Percentiles rank a stretch among this genome's conserved stretches.
Conservation (phyloP, 2,797 vertebrate species). For the Alca torda region DNA sequence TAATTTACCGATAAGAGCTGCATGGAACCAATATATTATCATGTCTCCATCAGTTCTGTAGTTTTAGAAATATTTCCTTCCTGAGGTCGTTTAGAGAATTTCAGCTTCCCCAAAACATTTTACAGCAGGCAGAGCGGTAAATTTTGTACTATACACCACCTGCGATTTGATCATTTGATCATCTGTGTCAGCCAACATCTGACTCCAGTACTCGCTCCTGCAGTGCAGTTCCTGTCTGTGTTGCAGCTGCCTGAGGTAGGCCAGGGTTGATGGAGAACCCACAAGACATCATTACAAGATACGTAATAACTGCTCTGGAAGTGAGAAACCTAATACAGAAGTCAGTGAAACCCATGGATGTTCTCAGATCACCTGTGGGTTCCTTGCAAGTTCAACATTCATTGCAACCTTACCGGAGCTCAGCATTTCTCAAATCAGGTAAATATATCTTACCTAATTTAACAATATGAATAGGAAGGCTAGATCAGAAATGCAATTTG, state of each 20-base stretch:
- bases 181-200: background rate
- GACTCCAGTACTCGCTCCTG: background rate
- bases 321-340: background rate
- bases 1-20: background rate
- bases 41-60: background rate
- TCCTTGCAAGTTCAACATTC: background rate
- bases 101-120: background rate
- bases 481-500: background rate
- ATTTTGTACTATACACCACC: background rate
- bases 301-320: background rate
- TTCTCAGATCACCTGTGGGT: background rate
- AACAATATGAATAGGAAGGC: background rate
- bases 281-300: background rate
- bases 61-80: constrained; percentile 10
- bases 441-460: background rate
- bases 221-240: background rate
- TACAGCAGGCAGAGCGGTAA: background rate
- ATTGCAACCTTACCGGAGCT: background rate
- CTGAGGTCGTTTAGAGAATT: background rate
- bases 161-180: background rate
- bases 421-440: background rate
- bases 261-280: background rate
- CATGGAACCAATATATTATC: background rate
- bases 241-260: background rate
- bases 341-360: background rate